phyloP scores from a whole-genome alignment of 2,113 vertebrate genomes.

The Sylvilagus bachmani region DNA sequence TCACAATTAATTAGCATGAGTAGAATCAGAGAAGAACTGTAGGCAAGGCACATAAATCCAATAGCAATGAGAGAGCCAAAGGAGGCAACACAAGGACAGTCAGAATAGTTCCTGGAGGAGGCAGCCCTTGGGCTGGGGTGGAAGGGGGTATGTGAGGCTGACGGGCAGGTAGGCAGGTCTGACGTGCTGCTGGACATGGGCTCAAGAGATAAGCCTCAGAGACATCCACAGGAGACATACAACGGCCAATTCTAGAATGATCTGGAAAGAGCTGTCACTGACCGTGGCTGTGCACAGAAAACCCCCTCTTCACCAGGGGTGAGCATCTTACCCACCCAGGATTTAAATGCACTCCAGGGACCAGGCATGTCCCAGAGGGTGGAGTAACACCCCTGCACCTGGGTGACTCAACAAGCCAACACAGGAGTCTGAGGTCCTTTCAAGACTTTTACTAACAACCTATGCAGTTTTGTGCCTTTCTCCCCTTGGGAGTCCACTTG shows the following conservation, averaged over 20 bases:
- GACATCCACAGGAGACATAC: not conserved
- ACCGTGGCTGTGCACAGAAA: not conserved
- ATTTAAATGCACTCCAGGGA: not conserved
- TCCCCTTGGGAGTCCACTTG: not conserved
- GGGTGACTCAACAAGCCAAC: not conserved
- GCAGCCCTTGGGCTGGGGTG: not conserved
- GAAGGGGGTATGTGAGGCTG: not conserved
- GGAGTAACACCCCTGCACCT: not conserved
- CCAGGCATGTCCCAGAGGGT: accelerated
- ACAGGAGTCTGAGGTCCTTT: not conserved
- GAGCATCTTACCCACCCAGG: not conserved
- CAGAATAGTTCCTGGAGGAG: not conserved
- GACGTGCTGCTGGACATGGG: not conserved
- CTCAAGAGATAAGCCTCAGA: not conserved
- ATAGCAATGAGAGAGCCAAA: conserved; percentile 16
- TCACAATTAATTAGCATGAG: conserved; percentile 71
- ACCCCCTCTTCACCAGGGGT: not conserved
- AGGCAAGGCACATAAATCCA: conserved; percentile 62
- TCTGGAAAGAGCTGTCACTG: not conserved
- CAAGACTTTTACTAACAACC: not conserved
- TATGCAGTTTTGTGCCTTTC: not conserved
- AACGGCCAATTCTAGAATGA: not conserved
- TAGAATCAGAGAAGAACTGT: conserved; percentile 63
- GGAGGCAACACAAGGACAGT: not conserved
- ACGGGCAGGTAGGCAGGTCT: not conserved